These are phyloP conservation scores for Acleris emargana DNA, from an alignment of 2,888 invertebrate species.

Conservation along the genomic window DNA sequence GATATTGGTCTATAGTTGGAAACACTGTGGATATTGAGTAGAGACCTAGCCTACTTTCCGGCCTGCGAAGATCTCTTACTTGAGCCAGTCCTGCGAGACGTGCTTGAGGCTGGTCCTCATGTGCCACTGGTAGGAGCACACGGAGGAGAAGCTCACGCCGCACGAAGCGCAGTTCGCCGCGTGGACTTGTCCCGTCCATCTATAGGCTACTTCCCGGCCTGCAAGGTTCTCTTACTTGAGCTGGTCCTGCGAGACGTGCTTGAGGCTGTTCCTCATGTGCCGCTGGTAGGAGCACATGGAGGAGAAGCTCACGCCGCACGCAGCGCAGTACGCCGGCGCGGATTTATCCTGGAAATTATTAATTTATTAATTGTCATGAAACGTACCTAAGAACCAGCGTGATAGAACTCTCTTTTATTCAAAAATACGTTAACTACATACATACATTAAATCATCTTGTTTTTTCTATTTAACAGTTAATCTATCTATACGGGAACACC, in stretches of 20 bases:
- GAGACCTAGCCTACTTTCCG: neutral
- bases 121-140: constrained; percentile 68
- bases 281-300: constrained; percentile 66
- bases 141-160: constrained; percentile 61
- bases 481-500: too few species aligned
- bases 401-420: too few species aligned
- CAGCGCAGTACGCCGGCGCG: constrained; percentile 55
- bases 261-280: constrained; percentile 69
- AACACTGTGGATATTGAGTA: too few species aligned
- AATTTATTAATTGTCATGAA: too few species aligned
- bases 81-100: constrained; percentile 65
- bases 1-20: too few species aligned
- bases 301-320: constrained; percentile 64
- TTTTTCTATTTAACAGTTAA: too few species aligned
- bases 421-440: too few species aligned
- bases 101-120: constrained; percentile 71
- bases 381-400: too few species aligned
- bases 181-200: constrained; percentile 28
- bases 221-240: constrained; percentile 40
- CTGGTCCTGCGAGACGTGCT: constrained; percentile 69
- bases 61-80: neutral
- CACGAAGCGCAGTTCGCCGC: constrained; percentile 61
- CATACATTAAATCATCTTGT: too few species aligned
- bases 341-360: constrained; percentile 22
- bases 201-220: neutral